A percentile compares a stretch with the other conserved stretches of the same genome.
phyloP scores from a whole-genome alignment of 2,113 vertebrate genomes.

The Labeo catla region DNA sequence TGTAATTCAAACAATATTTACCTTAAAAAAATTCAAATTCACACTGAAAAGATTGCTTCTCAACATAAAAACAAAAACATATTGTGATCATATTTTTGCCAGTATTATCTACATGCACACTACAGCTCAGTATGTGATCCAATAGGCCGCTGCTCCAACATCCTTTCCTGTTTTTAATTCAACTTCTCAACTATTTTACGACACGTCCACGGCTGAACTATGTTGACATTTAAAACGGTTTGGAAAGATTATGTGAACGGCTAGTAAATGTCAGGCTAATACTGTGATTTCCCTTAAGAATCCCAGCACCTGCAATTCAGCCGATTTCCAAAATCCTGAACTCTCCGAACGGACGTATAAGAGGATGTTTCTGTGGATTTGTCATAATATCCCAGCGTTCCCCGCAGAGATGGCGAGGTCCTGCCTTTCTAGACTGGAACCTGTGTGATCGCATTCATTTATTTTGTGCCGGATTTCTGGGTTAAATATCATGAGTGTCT shows the following conservation, averaged over 20 bases:
- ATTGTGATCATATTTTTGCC: background rate
- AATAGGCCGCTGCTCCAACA: background rate
- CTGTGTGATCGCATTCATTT: slow-evolving; percentile 29
- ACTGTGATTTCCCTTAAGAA: slow-evolving; percentile 33
- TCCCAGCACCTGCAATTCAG: slow-evolving; percentile 16
- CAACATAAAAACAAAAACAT: background rate
- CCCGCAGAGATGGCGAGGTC: slow-evolving; percentile 40
- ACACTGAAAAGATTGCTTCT: no score
- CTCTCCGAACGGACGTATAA: background rate
- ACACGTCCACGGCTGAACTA: slow-evolving; percentile 2
- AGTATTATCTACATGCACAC: background rate
- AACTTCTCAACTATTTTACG: background rate
- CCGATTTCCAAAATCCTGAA: slow-evolving; percentile 2
- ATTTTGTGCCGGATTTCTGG: slow-evolving; percentile 17
- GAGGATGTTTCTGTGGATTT: slow-evolving; percentile 45
- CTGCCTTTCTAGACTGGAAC: slow-evolving; percentile 37
- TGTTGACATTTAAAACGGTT: slow-evolving; percentile 31
- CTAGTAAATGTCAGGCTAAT: slow-evolving; percentile 31
- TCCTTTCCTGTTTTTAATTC: background rate
- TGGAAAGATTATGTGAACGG: slow-evolving; percentile 30
- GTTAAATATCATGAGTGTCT: slow-evolving; percentile 32
- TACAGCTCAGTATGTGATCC: background rate
- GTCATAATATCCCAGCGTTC: slow-evolving; percentile 48
- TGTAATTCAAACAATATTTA: no score
- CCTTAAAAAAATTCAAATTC: no score